Evolutionary conservation across 2,113 vertebrate species (phyloP), one percentile per base, ranked within the genome.

Genomic region (Uria aalge): DNA sequence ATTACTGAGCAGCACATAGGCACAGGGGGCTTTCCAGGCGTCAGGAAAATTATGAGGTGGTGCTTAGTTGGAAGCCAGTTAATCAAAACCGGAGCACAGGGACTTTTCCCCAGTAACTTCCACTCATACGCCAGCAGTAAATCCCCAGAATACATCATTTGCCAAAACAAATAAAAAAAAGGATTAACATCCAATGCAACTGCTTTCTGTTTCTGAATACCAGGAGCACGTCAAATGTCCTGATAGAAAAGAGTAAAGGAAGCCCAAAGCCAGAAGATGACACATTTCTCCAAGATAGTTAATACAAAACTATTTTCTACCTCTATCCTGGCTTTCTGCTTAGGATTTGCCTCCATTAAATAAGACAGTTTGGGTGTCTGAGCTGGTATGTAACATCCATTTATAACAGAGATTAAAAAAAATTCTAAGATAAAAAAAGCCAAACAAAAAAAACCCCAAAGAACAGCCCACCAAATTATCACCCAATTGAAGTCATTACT

Each of bases 311-410:
- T 7, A 23, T 41, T 62, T 45, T 19, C 40, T 62, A 88, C 14
- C 36, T 85, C 30, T 59, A 7, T 5, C 38, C 21, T 14, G 5
- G 22, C 5, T 5, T 80, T 9, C 50, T 63, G 13, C 19, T 92
- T 64, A 16, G 5, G 7, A 68, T 56, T 67, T 92, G 23, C 30
- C 36, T 78, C 24, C 68, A 17, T 15, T 75, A 85, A 88, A 4
- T 12, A 68, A 19, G 24, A 52, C 3, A 2, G 3, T 10, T 83
- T 68, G 0, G 0, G 9, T 7, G 0, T 56, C 27, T 52, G 15
- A 83, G 14, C 47, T 55, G 19, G 20, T 30, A 62, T 3, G 4
- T 16, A 79, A 36, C 17, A 68, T 15, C 11, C 7, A 80, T 50
- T 50, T 32, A 29, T 22, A 56, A 19, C 0, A 64, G 10, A 73